Conservation (phyloP, 2,113 vertebrate species). For the Rhinolophus ferrumequinum region DNA sequence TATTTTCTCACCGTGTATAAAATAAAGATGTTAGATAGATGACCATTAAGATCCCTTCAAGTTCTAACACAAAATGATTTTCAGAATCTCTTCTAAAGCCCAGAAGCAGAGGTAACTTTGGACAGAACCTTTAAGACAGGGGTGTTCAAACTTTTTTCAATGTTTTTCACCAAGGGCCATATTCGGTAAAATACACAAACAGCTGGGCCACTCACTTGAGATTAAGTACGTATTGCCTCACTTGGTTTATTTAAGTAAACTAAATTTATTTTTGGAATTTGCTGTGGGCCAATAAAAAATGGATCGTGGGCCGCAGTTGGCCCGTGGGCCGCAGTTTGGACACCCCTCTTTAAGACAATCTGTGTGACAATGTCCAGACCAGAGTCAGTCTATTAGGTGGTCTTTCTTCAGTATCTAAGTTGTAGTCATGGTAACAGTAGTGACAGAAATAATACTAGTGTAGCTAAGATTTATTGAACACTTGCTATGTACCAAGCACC, state of each 20-base stretch:
- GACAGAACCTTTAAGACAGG: not conserved
- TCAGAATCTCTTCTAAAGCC: not conserved
- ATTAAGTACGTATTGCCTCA: too few species aligned
- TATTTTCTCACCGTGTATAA: not conserved
- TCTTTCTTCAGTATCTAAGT: not conserved
- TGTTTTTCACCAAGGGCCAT: too few species aligned
- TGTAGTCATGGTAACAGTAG: not conserved
- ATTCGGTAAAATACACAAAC: too few species aligned
- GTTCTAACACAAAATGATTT: not conserved
- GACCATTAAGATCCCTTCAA: not conserved
- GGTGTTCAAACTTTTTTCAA: too few species aligned
- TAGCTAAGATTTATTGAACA: not conserved
- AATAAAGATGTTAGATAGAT: not conserved
- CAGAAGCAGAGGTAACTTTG: not conserved
- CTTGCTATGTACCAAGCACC: not conserved
- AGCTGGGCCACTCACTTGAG: too few species aligned
- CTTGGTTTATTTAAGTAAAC: too few species aligned
- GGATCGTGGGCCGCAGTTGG: too few species aligned
- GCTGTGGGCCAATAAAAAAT: too few species aligned
- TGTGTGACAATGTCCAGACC: not conserved
- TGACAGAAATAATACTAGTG: not conserved
- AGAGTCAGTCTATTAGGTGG: not conserved
- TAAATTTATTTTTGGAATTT: too few species aligned
- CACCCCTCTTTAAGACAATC: not conserved
- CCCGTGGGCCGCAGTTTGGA: too few species aligned